Base-by-base conservation (phyloP, 2,113 vertebrate species). In the Neoarius graeffei region DNA sequence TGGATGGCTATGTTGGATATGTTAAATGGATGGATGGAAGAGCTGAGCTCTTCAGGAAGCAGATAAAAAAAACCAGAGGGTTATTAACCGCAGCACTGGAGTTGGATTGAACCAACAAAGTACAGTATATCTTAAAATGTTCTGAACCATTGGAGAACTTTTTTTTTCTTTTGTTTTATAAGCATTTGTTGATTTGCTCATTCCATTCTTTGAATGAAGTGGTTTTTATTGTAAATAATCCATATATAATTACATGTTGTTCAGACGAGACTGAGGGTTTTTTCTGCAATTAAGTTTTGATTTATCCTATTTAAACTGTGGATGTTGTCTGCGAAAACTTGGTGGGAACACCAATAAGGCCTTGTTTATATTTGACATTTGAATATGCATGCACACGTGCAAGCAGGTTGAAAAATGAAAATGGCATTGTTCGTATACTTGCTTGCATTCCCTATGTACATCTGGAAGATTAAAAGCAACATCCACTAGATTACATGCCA, bases 161-260 rank as follows among this genome's bases (percentile, higher is more conserved):
- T 86, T 80, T 88, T 86, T 88, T 85, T 69, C 52, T 4, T 17
- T 88, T 88, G 90, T 89, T 69, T 90, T 71, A 92, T 91, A 92
- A 93, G 86, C 88, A 87, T 56, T 83, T 90, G 86, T 84, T 81
- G 27, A 92, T 91, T 90, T 86, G 85, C 86, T 89, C 90, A 82
- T 13, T 83, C 81, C 85, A 91, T 82, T 91, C 91, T 91, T 88
- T 50, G 92, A 86, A 91, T 91, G 73, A 87, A 88, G 89, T 83
- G 90, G 89, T 94, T 94, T 90, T 94, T 92, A 94, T 92, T 96
- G 95, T 95, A 95, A 93, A 95, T 95, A 96, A 74, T 86, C 91
- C 73, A 91, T 83, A 30, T 19, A 1, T 54, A 74, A 83, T 87
- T 87, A 71, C 89, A 85, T 91, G 84, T 90, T 92, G 84, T 91